Evolutionary conservation across 2,797 vertebrate species (phyloP).

Genomic region (Darevskia mixta): DNA sequence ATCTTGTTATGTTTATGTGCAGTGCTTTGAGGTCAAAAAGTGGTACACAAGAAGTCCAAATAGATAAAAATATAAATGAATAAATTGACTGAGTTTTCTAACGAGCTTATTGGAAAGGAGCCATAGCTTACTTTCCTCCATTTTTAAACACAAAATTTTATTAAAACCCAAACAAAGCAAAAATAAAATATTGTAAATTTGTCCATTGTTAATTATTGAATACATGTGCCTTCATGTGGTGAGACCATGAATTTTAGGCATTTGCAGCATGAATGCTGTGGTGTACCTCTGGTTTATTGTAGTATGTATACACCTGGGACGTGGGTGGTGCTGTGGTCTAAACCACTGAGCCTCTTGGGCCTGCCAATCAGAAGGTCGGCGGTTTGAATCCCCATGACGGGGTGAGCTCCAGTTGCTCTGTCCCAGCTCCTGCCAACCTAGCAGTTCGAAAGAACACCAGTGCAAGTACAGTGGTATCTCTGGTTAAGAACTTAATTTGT

Average conservation of each 20-base stretch:
- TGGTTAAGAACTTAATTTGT: no score
- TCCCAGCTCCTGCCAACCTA: no score
- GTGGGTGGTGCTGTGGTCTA: no score
- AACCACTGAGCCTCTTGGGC: no score
- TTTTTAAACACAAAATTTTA: neutral
- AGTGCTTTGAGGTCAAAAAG: no score
- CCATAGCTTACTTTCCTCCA: neutral
- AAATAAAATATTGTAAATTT: neutral
- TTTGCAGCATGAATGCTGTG: neutral
- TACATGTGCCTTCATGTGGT: neutral
- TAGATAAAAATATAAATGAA: neutral
- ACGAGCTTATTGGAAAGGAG: neutral
- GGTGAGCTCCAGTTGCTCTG: no score
- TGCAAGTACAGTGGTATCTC: no score
- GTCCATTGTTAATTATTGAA: neutral
- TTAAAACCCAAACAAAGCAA: neutral
- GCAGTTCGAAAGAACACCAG: no score
- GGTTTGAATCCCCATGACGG: no score
- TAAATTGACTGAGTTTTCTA: neutral
- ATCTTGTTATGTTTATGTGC: no score
- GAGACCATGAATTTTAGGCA: neutral
- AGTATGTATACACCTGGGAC: no score
- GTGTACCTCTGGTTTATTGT: neutral
- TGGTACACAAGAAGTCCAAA: neutral
- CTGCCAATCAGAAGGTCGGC: no score